Evolutionary conservation across 2,113 vertebrate species (phyloP).

Genomic region (Fulmarus glacialis): DNA sequence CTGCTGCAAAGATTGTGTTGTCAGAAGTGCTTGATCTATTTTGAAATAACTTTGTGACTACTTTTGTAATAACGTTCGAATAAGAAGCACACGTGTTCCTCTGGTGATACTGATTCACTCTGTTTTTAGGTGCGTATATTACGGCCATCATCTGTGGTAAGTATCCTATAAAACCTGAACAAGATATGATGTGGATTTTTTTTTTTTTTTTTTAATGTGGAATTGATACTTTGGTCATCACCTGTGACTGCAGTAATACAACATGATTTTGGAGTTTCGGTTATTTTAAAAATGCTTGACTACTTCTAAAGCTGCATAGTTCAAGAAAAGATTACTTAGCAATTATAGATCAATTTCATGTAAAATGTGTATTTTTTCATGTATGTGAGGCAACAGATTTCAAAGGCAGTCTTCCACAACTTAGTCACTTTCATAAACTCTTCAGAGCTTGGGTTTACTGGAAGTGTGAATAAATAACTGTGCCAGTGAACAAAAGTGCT

Average conservation of each 20-base stretch:
- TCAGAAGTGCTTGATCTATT: not conserved
- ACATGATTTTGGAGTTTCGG: not conserved
- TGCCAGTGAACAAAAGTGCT: not conserved
- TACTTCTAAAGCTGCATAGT: not conserved
- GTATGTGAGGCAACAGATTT: not conserved
- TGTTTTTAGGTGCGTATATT: conserved; percentile 25
- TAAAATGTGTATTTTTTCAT: not conserved
- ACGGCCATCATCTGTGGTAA: conserved; percentile 30
- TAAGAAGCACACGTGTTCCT: not conserved
- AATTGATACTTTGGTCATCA: not conserved
- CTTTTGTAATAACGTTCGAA: not conserved
- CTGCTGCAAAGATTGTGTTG: not conserved
- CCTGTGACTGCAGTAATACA: not conserved
- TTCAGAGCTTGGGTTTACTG: not conserved
- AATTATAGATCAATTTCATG: not conserved
- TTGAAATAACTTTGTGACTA: not conserved
- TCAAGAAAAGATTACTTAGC: not conserved
- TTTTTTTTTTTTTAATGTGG: not conserved
- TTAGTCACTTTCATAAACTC: not conserved
- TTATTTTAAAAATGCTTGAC: not conserved
- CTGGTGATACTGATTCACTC: not conserved
- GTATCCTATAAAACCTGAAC: not conserved
- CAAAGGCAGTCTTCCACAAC: not conserved
- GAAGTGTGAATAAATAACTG: not conserved
- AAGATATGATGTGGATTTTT: fast-evolving